Evolutionary conservation across 2,888 invertebrate genomes (phyloP).

Genomic region (Gymnosoma rotundatum): DNA sequence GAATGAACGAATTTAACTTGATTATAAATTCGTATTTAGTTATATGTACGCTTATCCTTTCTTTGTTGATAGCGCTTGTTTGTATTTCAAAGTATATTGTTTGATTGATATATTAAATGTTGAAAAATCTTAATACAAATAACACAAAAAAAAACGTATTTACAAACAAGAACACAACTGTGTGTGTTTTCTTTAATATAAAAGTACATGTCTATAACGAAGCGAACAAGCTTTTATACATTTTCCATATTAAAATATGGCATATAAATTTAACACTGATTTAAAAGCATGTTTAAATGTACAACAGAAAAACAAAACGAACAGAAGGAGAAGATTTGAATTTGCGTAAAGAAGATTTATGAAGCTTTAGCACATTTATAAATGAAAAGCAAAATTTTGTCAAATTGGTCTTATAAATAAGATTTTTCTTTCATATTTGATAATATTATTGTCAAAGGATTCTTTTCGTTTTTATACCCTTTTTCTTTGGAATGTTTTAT

Average conservation of each 20-base stretch:
- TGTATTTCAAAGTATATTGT: slow-evolving; percentile 9
- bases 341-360: slow-evolving; percentile 59
- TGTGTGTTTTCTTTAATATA: slow-evolving; percentile 5
- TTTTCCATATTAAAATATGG: slow-evolving; percentile 43
- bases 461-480: slow-evolving; percentile 1
- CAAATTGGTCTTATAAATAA: slow-evolving; percentile 67
- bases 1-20: slow-evolving; percentile 59
- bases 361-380: slow-evolving; percentile 69
- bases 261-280: slow-evolving; percentile 58
- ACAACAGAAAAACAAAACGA: not conserved
- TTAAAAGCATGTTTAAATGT: slow-evolving; percentile 57
- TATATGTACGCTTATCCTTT: not conserved
- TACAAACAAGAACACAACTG: not conserved
- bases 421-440: slow-evolving; percentile 40
- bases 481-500: slow-evolving; percentile 9
- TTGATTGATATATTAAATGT: slow-evolving; percentile 61
- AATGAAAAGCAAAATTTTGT: slow-evolving; percentile 62
- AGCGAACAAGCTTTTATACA: slow-evolving; percentile 1
- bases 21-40: slow-evolving; percentile 34
- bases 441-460: slow-evolving; percentile 40
- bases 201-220: slow-evolving; percentile 14
- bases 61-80: not conserved
- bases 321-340: slow-evolving; percentile 37
- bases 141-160: not conserved
- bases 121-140: slow-evolving; percentile 30